Percentiles rank a stretch among this genome's conserved stretches.
phyloP scores from a whole-genome alignment of 2,113 vertebrate species.

The Poeciliopsis retropinna region DNA sequence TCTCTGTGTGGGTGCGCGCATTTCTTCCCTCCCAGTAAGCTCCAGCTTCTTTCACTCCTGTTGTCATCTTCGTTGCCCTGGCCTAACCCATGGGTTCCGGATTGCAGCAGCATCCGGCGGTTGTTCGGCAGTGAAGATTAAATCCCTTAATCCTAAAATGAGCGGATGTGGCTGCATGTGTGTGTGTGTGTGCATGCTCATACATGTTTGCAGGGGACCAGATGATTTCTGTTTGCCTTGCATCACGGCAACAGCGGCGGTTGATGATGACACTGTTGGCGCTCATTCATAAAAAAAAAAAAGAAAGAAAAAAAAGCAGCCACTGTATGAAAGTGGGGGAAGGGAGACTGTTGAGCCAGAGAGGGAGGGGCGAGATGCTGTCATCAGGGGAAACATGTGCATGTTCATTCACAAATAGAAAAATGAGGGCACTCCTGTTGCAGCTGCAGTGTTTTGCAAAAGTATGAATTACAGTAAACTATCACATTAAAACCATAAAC shows the following conservation, averaged over 20 bases:
- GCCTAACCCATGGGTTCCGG: slow-evolving; percentile 27
- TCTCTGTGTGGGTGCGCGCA: background rate
- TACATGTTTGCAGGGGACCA: slow-evolving; percentile 49
- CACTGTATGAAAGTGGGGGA: slow-evolving; percentile 46
- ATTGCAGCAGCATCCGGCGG: slow-evolving; percentile 32
- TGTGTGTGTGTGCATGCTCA: slow-evolving; percentile 3
- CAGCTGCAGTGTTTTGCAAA: background rate
- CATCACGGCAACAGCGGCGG: slow-evolving; percentile 61
- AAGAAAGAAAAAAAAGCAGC: slow-evolving; percentile 41
- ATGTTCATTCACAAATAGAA: slow-evolving; percentile 32
- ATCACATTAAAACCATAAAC: too few species aligned
- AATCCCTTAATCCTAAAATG: slow-evolving; percentile 72
- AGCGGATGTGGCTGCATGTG: slow-evolving; percentile 31
- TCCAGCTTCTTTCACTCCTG: background rate
- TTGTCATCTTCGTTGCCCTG: background rate
- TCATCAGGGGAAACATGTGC: slow-evolving; percentile 27
- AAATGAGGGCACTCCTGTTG: background rate
- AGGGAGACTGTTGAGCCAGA: slow-evolving; percentile 18
- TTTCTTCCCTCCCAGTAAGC: background rate
- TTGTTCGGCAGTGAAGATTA: slow-evolving; percentile 83
- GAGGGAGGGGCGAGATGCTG: slow-evolving; percentile 19
- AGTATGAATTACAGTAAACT: too few species aligned
- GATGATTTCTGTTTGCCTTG: slow-evolving; percentile 72
- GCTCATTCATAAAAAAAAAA: slow-evolving; percentile 56
- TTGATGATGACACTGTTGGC: slow-evolving; percentile 36